A percentile compares a stretch with the other conserved stretches of the same genome.
phyloP scores from a whole-genome alignment of 2,888 invertebrate species.

The Pseudococcus jackbeardsleyi region DNA sequence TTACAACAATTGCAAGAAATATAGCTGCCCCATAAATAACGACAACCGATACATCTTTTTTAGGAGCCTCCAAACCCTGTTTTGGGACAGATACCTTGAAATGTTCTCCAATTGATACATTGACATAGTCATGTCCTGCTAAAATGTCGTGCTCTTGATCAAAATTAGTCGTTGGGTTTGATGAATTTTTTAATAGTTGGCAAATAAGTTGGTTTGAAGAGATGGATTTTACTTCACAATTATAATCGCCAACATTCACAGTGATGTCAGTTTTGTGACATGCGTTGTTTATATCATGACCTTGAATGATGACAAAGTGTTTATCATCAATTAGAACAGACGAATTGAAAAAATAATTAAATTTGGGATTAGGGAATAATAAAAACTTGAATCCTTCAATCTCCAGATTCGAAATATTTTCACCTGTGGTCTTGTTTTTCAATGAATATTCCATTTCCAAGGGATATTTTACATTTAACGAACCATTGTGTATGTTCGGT shows the following conservation, averaged over 20 bases:
- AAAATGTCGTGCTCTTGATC: neutral
- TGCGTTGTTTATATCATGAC: neutral
- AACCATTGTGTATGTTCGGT: neutral
- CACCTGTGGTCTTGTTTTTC: neutral
- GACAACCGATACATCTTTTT: too few species aligned
- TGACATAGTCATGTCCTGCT: neutral
- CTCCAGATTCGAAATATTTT: neutral
- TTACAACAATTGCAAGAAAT: too few species aligned
- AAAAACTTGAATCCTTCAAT: neutral
- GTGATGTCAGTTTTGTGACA: neutral
- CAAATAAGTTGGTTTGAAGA: neutral
- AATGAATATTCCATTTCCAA: neutral
- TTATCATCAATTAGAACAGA: neutral
- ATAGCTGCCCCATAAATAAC: too few species aligned
- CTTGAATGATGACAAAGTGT: neutral
- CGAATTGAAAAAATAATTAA: neutral
- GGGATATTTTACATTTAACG: neutral
- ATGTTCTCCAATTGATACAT: neutral
- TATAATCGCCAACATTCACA: neutral
- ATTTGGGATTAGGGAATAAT: neutral
- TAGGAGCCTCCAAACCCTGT: conserved; percentile 71
- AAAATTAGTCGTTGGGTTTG: neutral
- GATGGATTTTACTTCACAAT: neutral
- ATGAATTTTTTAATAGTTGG: neutral
- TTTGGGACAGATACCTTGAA: conserved; percentile 77